Base-by-base conservation (phyloP, 2,888 invertebrate species). In the Orthonychiurus folsomi region DNA sequence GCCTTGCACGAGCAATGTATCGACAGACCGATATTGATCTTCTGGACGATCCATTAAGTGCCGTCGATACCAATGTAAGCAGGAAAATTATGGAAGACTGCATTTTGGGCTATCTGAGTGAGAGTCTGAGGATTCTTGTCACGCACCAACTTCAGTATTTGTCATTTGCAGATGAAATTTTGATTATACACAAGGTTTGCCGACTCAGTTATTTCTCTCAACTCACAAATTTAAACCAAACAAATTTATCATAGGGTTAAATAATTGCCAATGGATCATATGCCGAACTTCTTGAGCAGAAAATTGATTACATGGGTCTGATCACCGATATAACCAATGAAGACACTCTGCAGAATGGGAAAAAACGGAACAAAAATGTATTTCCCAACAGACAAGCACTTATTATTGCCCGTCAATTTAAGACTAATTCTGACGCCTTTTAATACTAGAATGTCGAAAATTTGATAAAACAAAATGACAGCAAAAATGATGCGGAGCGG, bases 71-170 rank as follows among this genome's bases (percentile, higher is more conserved):
- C 1, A 52, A 63, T 15, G 72, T 72, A 26, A 68, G 68, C 56
- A 59, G 69, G 47, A 66, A 70, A 47, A 64, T 72, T 25, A 70
- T 72, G 56, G 70, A 70, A 0, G 76, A 77, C 59, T 77, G 78
- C 62, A 76, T 79, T 53, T 71, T 71, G 23, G 75, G 75, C 2
- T 69, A 75, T 59, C 69, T 81, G 61, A 74, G 75, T 61, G 74
- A 77, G 37, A 77, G 77, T 25, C 75, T 78, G 1, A 70, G 78
- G 37, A 75, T 81, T 50, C 75, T 81, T 48, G 80, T 81, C 2
- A 92, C 91, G 0, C 90, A 93, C 79, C 93, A 92, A 76, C 77
- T 90, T 59, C 91, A 92, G 59, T 70, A 69, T 56, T 59, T 71
- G 27, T 66, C 70, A 12, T 66, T 65, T 50, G 71, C 72, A 9